Conservation (phyloP, 2,888 invertebrate species). For the Iphiclides podalirius region DNA sequence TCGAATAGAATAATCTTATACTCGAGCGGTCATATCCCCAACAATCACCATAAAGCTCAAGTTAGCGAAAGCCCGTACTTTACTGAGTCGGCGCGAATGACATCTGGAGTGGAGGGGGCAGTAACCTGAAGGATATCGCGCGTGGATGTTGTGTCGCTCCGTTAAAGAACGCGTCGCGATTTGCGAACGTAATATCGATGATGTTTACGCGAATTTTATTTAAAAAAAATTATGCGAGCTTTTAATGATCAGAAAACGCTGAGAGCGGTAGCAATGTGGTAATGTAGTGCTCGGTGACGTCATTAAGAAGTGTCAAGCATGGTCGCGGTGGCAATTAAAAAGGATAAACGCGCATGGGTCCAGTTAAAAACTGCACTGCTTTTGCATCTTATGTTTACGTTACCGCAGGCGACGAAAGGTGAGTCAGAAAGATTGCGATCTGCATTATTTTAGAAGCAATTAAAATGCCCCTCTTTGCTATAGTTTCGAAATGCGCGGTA, state of each 20-base stretch:
- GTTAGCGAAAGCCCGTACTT: slow-evolving; percentile 56
- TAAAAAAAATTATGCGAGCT: slow-evolving; percentile 11
- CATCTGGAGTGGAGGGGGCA: slow-evolving; percentile 62
- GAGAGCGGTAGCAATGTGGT: slow-evolving; percentile 37
- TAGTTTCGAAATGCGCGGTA: not conserved
- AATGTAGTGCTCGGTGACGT: too few relatives aligned
- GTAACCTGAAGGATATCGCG: slow-evolving; percentile 59
- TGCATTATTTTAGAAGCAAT: not conserved
- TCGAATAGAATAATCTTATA: slow-evolving; percentile 20
- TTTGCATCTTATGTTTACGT: slow-evolving; percentile 63
- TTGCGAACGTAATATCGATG: slow-evolving; percentile 47
- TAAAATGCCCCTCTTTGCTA: not conserved
- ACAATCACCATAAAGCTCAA: slow-evolving; percentile 38
- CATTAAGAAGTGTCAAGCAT: slow-evolving; percentile 73
- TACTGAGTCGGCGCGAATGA: slow-evolving; percentile 77
- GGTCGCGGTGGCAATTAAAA: slow-evolving; percentile 66
- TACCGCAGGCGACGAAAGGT: slow-evolving; percentile 46
- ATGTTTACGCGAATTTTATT: slow-evolving; percentile 14
- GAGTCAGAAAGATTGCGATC: slow-evolving; percentile 20
- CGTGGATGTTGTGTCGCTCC: slow-evolving; percentile 64
- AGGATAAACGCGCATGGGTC: slow-evolving; percentile 65
- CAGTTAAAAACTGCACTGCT: slow-evolving; percentile 62
- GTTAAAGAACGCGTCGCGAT: slow-evolving; percentile 60
- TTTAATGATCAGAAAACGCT: slow-evolving; percentile 18
- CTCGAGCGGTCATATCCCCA: slow-evolving; percentile 33